Conservation (phyloP, 2,888 invertebrate genomes). For the Osmoderma eremita region DNA sequence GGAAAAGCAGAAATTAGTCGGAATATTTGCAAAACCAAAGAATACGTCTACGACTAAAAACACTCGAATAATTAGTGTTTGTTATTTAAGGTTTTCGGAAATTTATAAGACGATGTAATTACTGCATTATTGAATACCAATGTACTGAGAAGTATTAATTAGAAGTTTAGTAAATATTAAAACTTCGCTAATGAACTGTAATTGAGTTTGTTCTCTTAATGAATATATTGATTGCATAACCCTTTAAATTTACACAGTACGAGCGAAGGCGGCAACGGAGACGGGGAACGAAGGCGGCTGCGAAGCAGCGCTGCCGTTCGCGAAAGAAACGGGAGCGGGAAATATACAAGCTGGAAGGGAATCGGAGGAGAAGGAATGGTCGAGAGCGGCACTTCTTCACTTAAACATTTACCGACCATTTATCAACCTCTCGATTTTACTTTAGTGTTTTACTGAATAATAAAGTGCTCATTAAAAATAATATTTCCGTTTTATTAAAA, state of each 20-base stretch:
- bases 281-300: conserved; percentile 1
- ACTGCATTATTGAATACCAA: conserved; percentile 58
- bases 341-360: conserved; percentile 17
- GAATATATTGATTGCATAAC: conserved; percentile 63
- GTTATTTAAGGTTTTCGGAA: conserved; percentile 44
- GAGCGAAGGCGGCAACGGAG: conserved; percentile 19
- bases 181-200: conserved; percentile 63
- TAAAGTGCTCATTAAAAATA: conserved; percentile 39
- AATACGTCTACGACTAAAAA: conserved; percentile 18
- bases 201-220: conserved; percentile 63
- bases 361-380: conserved; percentile 13
- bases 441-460: conserved; percentile 38
- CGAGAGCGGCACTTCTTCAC: conserved; percentile 49
- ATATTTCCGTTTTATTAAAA: conserved; percentile 38
- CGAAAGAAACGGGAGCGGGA: conserved; percentile 16
- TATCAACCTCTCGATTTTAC: conserved; percentile 41
- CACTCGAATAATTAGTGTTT: conserved; percentile 41
- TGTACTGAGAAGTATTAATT: conserved; percentile 60
- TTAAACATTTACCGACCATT: conserved; percentile 52
- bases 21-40: conserved; percentile 14
- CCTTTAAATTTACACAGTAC: conserved; percentile 57
- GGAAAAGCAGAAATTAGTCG: conserved; percentile 22
- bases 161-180: conserved; percentile 63
- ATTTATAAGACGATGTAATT: conserved; percentile 50
- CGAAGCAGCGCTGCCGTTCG: conserved; percentile 10